phyloP scores from a whole-genome alignment of 2,888 invertebrate species.

The Spodoptera picta region DNA sequence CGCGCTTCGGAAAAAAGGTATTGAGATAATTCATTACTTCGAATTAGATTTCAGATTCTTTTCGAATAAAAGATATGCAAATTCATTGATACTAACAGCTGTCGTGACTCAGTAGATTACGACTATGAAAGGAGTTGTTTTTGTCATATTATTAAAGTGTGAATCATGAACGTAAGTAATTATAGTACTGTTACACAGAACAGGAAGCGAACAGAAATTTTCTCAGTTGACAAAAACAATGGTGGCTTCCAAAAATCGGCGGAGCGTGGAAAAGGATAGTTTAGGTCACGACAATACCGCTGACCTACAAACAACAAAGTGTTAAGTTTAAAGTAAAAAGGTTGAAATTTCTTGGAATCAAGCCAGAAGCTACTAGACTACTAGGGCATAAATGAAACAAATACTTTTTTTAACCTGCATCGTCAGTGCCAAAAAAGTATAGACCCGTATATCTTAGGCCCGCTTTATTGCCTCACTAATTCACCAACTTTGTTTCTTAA shows the following conservation, averaged over 20 bases:
- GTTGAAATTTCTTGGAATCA: slow-evolving; percentile 20
- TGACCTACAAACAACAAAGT: slow-evolving; percentile 16
- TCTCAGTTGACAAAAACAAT: slow-evolving; percentile 29
- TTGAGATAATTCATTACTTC: slow-evolving; percentile 46
- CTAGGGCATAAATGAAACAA: slow-evolving; percentile 40
- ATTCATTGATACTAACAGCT: slow-evolving; percentile 30
- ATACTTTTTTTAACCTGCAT: slow-evolving; percentile 47
- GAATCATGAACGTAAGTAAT: slow-evolving; percentile 1
- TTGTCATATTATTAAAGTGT: not conserved
- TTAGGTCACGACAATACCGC: slow-evolving; percentile 17
- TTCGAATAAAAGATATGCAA: slow-evolving; percentile 24
- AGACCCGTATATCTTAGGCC: slow-evolving; percentile 49
- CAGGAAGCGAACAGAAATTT: slow-evolving; percentile 34
- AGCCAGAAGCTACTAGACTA: slow-evolving; percentile 36
- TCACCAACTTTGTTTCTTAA: slow-evolving; percentile 61
- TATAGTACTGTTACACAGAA: slow-evolving; percentile 12
- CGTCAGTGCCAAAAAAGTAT: slow-evolving; percentile 58
- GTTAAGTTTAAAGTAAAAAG: slow-evolving; percentile 31
- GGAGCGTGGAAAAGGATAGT: slow-evolving; percentile 20
- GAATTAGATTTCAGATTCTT: slow-evolving; percentile 27
- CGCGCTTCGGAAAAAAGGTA: slow-evolving; percentile 36
- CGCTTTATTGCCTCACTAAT: slow-evolving; percentile 63
- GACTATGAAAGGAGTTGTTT: not conserved
- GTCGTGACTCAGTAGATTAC: slow-evolving; percentile 13
- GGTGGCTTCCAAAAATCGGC: slow-evolving; percentile 16